Conservation (phyloP, 2,888 invertebrate genomes). For the Drosophila leonis region DNA sequence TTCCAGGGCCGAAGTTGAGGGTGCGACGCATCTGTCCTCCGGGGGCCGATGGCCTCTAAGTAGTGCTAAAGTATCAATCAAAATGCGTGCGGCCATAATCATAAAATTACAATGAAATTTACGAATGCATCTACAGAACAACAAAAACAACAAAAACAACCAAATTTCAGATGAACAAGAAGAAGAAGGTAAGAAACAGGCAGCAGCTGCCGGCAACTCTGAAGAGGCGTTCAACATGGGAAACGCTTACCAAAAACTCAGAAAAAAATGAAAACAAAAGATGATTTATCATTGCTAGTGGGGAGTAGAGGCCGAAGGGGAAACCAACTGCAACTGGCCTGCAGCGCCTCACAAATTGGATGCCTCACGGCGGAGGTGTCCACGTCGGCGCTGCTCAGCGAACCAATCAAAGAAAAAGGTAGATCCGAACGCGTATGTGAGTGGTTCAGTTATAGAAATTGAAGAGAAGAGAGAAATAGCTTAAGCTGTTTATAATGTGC, state of each 20-base stretch:
- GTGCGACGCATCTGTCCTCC: constrained; percentile 22
- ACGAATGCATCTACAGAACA: constrained; percentile 59
- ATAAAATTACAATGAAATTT: constrained; percentile 80
- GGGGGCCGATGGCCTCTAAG: constrained; percentile 60
- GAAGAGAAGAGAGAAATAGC: no score
- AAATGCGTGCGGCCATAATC: constrained; percentile 78
- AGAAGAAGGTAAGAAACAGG: constrained; percentile 10
- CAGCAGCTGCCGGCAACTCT: constrained; percentile 49
- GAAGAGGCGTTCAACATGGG: constrained; percentile 58
- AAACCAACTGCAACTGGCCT: constrained; percentile 19
- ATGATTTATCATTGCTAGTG: constrained; percentile 73
- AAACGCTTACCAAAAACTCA: constrained; percentile 56
- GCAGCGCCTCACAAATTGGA: constrained; percentile 71
- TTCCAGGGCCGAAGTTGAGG: constrained; percentile 30
- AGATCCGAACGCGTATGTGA: not conserved
- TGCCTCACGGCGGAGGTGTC: constrained; percentile 39
- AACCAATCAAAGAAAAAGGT: not conserved
- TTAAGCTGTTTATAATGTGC: not conserved
- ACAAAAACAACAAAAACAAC: not conserved
- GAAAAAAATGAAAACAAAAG: constrained; percentile 62
- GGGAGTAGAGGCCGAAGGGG: constrained; percentile 1
- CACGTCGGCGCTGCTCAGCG: not conserved
- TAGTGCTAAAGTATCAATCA: constrained; percentile 80
- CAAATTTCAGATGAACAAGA: not conserved
- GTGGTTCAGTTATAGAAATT: not conserved